These are phyloP conservation scores for Clunio marinus DNA, from an alignment of 2,888 invertebrate genomes.

Conservation along the genomic window DNA sequence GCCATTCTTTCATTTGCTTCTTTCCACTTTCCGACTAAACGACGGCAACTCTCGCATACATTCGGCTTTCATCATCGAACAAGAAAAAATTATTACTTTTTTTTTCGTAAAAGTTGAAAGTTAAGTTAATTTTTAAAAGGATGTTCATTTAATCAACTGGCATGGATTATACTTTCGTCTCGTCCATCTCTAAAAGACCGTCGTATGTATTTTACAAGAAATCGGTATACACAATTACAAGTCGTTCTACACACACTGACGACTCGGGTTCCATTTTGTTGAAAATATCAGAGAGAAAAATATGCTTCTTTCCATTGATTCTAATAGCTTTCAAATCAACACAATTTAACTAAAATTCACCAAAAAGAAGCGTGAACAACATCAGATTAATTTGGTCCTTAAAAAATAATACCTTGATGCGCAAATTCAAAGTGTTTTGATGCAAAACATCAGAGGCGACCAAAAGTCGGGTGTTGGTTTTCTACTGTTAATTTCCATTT, in stretches of 20 bases:
- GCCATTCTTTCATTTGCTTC: slow-evolving; percentile 39
- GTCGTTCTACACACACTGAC: slow-evolving; percentile 36
- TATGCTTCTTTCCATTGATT: slow-evolving; percentile 31
- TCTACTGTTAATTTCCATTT: slow-evolving; percentile 12
- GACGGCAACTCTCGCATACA: slow-evolving; percentile 35
- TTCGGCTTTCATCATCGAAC: slow-evolving; percentile 25
- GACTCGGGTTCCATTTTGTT: slow-evolving; percentile 39
- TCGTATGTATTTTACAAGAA: slow-evolving; percentile 36
- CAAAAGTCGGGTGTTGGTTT: slow-evolving; percentile 35
- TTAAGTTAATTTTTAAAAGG: slow-evolving; percentile 14
- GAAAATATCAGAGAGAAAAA: slow-evolving; percentile 39
- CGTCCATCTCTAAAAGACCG: neutral
- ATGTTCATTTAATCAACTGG: neutral
- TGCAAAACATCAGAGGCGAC: slow-evolving; percentile 28
- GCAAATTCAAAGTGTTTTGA: neutral
- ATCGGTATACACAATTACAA: slow-evolving; percentile 39
- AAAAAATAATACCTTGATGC: too few species aligned
- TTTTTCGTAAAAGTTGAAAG: slow-evolving; percentile 23
- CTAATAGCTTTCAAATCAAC: neutral
- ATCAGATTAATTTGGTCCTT: neutral
- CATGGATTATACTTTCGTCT: neutral
- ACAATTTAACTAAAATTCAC: neutral
- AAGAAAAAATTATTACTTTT: neutral
- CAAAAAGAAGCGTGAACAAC: neutral
- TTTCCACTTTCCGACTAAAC: slow-evolving; percentile 37